Base-by-base conservation (phyloP, 2,113 vertebrate species). In the Neolamprologus toae region DNA sequence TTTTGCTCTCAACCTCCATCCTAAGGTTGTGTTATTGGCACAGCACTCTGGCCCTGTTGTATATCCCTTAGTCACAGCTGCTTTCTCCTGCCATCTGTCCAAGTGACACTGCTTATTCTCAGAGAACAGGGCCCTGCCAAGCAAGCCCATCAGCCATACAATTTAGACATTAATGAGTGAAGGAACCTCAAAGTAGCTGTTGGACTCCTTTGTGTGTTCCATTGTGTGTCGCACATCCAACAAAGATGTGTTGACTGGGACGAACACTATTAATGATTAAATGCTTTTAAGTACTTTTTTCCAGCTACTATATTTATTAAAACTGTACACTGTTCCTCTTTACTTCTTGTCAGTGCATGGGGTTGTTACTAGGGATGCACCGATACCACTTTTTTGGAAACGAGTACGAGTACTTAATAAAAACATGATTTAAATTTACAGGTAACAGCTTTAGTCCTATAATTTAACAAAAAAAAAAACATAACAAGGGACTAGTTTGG, bases 161-260 rank as follows among this genome's bases (percentile, higher is more conserved):
- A 92, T 93, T 93, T 91, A 93, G 92, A 93, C 92, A 90, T 94
- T 94, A 93, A 90, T 90, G 91, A 94, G 89, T 51, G 33, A 57
- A 90, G 90, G 84, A 85, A 84, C 80, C 81, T 89, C 80, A 81
- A 84, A 90, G 87, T 84, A 59, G 88, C 87, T 87, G 63, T 61
- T 80, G 13, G 51, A 86, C 80, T 90, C 66, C 80, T 79, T 11
- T 57, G 89, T 80, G 55, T 63, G 19, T 81, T 81, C 5, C 31
- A 7, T 28, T 82, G 31, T 66, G 42, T 23, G 26, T 54, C 31
- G 26, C 37, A 16, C 55, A 45, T 71, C 55, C 19, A 63, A 16
- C 33, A 53, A 26, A 82, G 51, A 86, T 23, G 82, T n/a, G 51
- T 28, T 59, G 87, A 53, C 23, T 6, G 26, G 53, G 51, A 55